phyloP scores from a whole-genome alignment of 2,113 vertebrate genomes.

The Tenebrosternarchus preto region DNA sequence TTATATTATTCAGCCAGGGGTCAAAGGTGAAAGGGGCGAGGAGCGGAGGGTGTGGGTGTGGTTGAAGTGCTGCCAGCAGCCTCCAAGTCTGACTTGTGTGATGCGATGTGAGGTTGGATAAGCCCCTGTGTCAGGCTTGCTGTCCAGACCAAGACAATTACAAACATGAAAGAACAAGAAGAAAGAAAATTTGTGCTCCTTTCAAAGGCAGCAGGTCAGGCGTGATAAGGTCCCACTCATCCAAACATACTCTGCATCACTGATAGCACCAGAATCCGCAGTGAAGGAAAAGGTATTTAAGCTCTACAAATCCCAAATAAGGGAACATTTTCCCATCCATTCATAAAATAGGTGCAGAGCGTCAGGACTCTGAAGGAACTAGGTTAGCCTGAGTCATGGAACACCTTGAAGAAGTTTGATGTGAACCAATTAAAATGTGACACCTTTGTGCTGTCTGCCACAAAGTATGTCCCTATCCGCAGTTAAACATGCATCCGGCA shows the following conservation, averaged over 20 bases:
- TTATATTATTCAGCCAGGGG: slow-evolving; percentile 27
- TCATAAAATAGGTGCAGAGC: slow-evolving; percentile 34
- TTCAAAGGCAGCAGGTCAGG: slow-evolving; percentile 12
- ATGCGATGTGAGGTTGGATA: background rate
- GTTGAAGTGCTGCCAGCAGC: background rate
- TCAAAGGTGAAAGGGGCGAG: slow-evolving; percentile 4
- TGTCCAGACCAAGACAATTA: slow-evolving; percentile 3
- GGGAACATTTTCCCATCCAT: slow-evolving; percentile 11
- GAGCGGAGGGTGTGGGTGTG: background rate
- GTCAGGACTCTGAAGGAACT: slow-evolving; percentile 56
- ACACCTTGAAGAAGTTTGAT: slow-evolving; percentile 67
- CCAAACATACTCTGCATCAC: background rate
- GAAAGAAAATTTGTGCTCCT: slow-evolving; percentile 7
- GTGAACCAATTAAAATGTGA: slow-evolving; percentile 71
- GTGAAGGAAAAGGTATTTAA: background rate
- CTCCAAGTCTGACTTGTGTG: background rate
- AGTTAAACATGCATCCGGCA: slow-evolving; percentile 32
- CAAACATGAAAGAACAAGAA: slow-evolving; percentile 23
- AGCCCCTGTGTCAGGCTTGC: slow-evolving; percentile 13
- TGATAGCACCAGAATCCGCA: background rate
- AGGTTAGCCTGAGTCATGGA: slow-evolving; percentile 66
- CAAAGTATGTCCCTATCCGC: slow-evolving; percentile 20
- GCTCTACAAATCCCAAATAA: background rate
- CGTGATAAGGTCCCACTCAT: slow-evolving; percentile 7
- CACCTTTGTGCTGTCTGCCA: slow-evolving; percentile 59